Evolutionary conservation across 2,797 vertebrate genomes (phyloP), one percentile per base, ranked within the genome.

Genomic region (Lepus townsendii): DNA sequence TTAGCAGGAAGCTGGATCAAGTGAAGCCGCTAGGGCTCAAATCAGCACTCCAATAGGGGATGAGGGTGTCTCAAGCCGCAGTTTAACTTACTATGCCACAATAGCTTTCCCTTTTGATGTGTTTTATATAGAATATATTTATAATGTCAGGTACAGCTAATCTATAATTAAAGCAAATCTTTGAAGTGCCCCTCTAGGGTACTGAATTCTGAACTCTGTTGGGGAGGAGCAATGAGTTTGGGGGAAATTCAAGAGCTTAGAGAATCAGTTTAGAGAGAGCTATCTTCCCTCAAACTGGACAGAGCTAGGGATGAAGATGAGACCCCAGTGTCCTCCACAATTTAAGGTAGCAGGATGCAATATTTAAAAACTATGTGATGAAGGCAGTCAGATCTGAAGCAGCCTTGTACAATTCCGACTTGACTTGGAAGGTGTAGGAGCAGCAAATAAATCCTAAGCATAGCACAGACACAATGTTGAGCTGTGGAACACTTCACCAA

Each of bases 191-290:
- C 6, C 42, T 47, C 42, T 47, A 47, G 42, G 42, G 42, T 9
- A 47, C 27, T 14, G 11, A 83, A 54, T 20, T 42, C 13, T 71
- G n/a, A 91, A 50, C 4, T 7, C 13, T 11, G n/a, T 62, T 2
- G 3, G 10, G n/a, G 5, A 93, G 26, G 1, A 35, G 35, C 54
- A 54, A 54, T 30, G 60, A 65, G 47, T 77, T 47, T 82, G 42
- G 65, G 69, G 38, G 47, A 10, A 63, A 52, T 24, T 19, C 38
- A 82, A 83, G 11, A 75, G 4, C 7, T 0, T 12, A 86, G 35
- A 94, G 71, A 73, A 69, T 87, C 47, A 78, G 54, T 72, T 35
- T 30, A 72, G 83, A 72, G 83, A 93, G 66, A 82, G 12, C 14
- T 75, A n/a, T 6, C 57, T 3, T 5, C 27, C 54, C 13, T 82